Conservation (phyloP, 2,797 vertebrate genomes). For the Pseudochirops cupreus region DNA sequence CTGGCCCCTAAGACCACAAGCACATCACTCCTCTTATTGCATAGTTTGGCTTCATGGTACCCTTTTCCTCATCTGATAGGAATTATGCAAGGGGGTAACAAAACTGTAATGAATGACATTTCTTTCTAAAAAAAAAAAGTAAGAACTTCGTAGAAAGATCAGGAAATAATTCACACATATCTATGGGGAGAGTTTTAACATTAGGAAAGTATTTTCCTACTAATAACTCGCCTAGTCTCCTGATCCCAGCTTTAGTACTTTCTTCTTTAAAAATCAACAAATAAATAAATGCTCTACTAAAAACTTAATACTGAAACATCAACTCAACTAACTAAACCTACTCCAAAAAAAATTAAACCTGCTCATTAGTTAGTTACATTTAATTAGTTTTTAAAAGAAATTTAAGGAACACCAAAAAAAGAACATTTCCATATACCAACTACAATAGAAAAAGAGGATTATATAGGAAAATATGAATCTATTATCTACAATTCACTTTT, state of each 20-base stretch:
- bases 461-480: not conserved
- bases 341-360: not conserved
- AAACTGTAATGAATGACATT: not conserved
- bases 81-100: not conserved
- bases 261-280: not conserved
- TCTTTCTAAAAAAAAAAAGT: not conserved
- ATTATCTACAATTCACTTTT: not conserved
- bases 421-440: not conserved
- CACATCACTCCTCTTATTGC: not conserved
- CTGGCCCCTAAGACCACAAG: not conserved
- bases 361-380: not conserved
- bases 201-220: not conserved
- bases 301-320: not conserved
- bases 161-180: not conserved
- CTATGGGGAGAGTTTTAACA: not conserved
- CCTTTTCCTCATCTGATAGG: not conserved
- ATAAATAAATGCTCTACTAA: not conserved
- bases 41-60: not conserved
- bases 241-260: not conserved
- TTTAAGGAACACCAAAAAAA: not conserved
- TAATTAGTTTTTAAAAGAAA: not conserved
- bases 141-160: not conserved
- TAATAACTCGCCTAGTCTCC: not conserved
- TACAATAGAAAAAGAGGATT: not conserved
- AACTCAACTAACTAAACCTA: not conserved